phyloP scores from a whole-genome alignment of 2,888 invertebrate species.

The Drosophila merina region DNA sequence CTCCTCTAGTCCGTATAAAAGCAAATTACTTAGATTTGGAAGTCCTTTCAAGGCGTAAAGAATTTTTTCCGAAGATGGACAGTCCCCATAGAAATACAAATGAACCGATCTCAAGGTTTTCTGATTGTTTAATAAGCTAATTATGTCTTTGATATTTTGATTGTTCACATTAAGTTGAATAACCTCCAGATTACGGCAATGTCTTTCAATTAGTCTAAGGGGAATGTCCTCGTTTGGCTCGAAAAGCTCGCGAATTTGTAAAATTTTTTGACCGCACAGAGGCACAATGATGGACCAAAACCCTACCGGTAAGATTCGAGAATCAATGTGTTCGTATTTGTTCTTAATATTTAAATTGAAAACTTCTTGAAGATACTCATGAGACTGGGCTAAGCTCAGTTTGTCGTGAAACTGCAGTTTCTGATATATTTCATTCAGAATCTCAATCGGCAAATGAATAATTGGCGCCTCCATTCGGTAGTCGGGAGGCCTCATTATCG shows the following conservation, averaged over 20 bases:
- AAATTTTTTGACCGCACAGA: background rate
- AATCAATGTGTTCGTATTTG: background rate
- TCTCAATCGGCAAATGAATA: background rate
- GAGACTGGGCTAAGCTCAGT: conserved; percentile 5
- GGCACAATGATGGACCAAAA: conserved; percentile 4
- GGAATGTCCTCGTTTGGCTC: background rate
- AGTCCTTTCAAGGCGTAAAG: background rate
- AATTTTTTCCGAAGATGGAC: background rate
- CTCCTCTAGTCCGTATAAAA: background rate
- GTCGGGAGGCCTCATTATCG: background rate
- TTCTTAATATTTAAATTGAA: background rate
- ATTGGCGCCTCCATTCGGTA: background rate
- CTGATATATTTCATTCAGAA: conserved; percentile 3
- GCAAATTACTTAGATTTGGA: background rate
- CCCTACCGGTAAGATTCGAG: background rate
- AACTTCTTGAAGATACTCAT: background rate
- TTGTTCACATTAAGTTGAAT: background rate
- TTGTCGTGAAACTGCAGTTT: background rate
- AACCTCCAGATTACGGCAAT: background rate
- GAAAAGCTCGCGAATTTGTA: background rate
- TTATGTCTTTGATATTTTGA: background rate
- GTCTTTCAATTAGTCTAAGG: background rate
- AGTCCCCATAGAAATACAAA: background rate
- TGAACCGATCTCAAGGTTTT: background rate
- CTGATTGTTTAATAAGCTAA: background rate